Evolutionary conservation across 1,140 invertebrate genomes (phyloP), one percentile per base, ranked within the genome.

Genomic region (Drosophila neocordata): DNA sequence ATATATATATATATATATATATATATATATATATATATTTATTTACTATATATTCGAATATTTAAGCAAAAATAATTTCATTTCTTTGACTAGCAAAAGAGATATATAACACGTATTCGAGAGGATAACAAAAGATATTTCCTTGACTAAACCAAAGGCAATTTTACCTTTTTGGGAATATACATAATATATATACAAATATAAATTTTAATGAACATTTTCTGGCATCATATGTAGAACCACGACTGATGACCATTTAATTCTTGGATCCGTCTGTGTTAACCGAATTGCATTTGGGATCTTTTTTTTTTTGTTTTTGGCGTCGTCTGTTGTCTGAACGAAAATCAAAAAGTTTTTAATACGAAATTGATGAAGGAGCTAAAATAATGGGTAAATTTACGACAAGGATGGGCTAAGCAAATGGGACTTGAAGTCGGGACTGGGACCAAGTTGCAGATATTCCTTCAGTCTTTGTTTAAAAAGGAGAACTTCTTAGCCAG

Each of bases 301-400:
- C 4, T 24, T 24, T 1, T 24, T 24, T 24, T 24, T 24, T 24
- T 24, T 7, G 8, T 22, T 27, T 24, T 38, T 18, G 13, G 62
- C 15, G 7, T 48, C 51, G 62, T 27, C 62, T 34, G n/a, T 24
- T 55, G 31, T 38, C 55, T 22, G 38, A 35, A 35, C 53, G 15
- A 58, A 57, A 58, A 15, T 13, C 13, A 7, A 57, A 55, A 65
- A 48, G 34, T 59, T 67, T 75, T 63, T 64, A 77, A 60, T 60
- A 69, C 64, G 63, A 69, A 66, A 69, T 69, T 69, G 71, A 74
- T 73, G 59, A 65, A 70, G 66, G 63, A 34, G 60, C 55, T 69
- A 20, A 69, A 73, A 58, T 69, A 77, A 77, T 77, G 70, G 57
- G 52, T 18, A 77, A 77, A 73, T 77, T 73, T 77, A 74, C 71